Percentiles rank a stretch among this genome's conserved stretches.
Conservation (phyloP, 1,140 invertebrate species). For the Neodiprion pinetum region DNA sequence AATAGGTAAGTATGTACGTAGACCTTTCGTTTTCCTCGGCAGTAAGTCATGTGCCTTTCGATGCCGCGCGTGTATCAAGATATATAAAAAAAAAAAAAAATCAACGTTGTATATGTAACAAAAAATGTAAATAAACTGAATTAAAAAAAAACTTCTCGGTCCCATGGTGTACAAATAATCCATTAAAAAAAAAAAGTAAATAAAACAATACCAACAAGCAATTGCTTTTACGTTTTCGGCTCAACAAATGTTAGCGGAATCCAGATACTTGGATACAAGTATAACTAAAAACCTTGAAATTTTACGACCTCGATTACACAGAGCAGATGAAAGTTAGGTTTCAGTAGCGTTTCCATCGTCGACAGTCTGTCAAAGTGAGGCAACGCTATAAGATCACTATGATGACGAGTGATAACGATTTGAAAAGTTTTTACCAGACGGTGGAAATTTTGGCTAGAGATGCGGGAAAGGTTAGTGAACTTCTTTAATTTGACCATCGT, state of each 20-base stretch:
- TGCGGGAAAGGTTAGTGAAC: conserved; percentile 59
- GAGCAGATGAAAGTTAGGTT: conserved; percentile 48
- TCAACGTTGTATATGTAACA: no score
- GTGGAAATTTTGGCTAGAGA: conserved; percentile 56
- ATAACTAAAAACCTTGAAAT: conserved; percentile 35
- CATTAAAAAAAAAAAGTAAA: no score
- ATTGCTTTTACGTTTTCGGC: no score
- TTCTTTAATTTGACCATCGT: background rate
- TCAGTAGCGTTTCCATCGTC: background rate
- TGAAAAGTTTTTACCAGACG: conserved; percentile 56
- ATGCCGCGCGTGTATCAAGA: no score
- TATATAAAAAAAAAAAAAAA: no score
- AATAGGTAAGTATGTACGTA: no score
- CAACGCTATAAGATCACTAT: background rate
- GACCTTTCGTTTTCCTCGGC: no score
- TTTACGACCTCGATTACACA: conserved; percentile 16
- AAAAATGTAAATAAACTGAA: no score
- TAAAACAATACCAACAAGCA: no score
- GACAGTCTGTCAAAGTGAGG: background rate
- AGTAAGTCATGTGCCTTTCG: no score
- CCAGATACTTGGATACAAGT: conserved; percentile 41
- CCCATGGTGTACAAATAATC: no score
- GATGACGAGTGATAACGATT: conserved; percentile 37
- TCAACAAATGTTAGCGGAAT: conserved; percentile 23
- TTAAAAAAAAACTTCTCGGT: no score